Evolutionary conservation across 2,888 invertebrate genomes (phyloP).

Genomic region (Drosophila seclusa): DNA sequence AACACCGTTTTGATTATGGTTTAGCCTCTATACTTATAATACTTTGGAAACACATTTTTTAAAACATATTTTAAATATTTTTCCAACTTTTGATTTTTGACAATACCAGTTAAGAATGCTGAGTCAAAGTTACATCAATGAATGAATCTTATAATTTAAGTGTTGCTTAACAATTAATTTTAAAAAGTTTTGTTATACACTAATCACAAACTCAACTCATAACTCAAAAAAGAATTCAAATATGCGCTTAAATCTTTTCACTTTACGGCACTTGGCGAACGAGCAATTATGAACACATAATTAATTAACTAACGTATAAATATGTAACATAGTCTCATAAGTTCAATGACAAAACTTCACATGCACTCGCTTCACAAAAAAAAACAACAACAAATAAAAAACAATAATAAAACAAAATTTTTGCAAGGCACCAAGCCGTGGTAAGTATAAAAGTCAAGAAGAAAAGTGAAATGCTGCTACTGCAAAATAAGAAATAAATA

Average conservation of each 20-base stretch:
- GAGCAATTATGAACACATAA: conserved; percentile 31
- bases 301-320: conserved; percentile 28
- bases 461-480: conserved; percentile 72
- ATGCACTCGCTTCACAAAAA: conserved; percentile 10
- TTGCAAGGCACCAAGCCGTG: conserved; percentile 57
- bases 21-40: not conserved
- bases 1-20: not conserved
- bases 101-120: not conserved
- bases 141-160: not conserved
- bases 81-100: not conserved
- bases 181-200: not conserved
- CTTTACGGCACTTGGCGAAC: conserved; percentile 39
- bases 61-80: not conserved
- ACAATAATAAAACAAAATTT: conserved; percentile 40
- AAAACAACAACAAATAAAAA: conserved; percentile 16
- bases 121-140: not conserved
- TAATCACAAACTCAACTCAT: not conserved
- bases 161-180: not conserved
- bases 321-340: conserved; percentile 38
- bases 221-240: not conserved
- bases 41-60: not conserved
- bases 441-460: conserved; percentile 39
- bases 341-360: conserved; percentile 47
- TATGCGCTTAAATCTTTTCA: not conserved
- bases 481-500: conserved; percentile 46